Conservation (phyloP, 2,113 vertebrate genomes). For the Australoheros scitulus region DNA sequence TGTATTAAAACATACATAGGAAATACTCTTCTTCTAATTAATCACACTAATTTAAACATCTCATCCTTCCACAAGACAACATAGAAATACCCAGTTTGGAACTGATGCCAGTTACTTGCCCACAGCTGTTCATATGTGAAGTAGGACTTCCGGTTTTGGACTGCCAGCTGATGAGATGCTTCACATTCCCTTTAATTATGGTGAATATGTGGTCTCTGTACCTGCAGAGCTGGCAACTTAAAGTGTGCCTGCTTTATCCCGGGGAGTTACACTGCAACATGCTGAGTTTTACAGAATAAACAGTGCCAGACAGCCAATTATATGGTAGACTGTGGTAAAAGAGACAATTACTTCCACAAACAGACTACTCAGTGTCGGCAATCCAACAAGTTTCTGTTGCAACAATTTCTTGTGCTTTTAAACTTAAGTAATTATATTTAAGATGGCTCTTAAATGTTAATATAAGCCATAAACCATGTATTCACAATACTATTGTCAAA, state of each 20-base stretch:
- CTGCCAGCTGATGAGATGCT: neutral
- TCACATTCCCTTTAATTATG: neutral
- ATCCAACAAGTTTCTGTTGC: neutral
- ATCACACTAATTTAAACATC: neutral
- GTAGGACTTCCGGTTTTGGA: neutral
- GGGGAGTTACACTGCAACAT: neutral
- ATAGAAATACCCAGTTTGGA: neutral
- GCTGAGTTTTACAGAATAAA: neutral
- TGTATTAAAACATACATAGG: neutral
- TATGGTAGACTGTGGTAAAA: neutral
- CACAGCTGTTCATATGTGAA: neutral
- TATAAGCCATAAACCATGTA: rapidly evolving
- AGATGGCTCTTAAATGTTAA: neutral
- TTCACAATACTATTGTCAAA: neutral
- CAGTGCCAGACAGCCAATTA: neutral
- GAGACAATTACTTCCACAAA: neutral
- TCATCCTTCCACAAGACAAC: neutral
- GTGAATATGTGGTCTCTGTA: neutral
- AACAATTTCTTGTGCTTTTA: neutral
- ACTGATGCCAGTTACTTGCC: neutral
- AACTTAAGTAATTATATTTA: neutral
- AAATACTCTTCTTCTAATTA: neutral
- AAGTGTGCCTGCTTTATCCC: neutral
- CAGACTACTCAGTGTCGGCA: neutral
- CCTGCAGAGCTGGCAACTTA: neutral